Base-by-base conservation (phyloP, 2,113 vertebrate genomes). In the Tetraodon nigroviridis region DNA sequence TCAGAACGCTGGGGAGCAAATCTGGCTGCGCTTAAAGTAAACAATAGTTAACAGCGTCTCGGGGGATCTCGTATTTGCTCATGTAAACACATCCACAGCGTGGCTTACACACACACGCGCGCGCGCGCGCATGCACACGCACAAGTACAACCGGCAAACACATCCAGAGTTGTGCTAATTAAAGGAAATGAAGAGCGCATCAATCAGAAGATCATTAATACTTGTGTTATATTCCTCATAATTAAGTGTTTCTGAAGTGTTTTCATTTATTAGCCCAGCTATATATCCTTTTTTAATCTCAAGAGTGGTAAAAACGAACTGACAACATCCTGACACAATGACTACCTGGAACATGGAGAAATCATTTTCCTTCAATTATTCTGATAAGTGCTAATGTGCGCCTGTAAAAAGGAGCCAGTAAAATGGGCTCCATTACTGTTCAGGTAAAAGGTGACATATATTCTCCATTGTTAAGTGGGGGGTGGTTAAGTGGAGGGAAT, bases 71-170 rank as follows among this genome's bases (percentile, higher is more conserved):
- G 15, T 16, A 27, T 64, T 59, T 57, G 22, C 13, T 46, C 22
- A 76, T 74, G 64, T 63, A 71, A 78, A 82, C 54, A 55, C 13
- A 56, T 69, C 46, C 41, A 51, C 51, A 49, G 57, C 54, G 52
- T 53, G 14, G 29, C 32, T 57, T 66, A 50, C 17, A 76, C 60
- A 73, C 27, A 47, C 45, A 76, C 73, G 54, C n/a, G n/a, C n/a
- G n/a, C n/a, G n/a, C n/a, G n/a, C n/a, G n/a, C n/a, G n/a, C n/a
- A n/a, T n/a, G n/a, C n/a, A 50, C 17, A 76, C 60, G 71, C 27
- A 47, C 45, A 76, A 71, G 54, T 52, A 17, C 7, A 55, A 3
- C 17, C n/a, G 6, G 64, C 42, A 58, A 50, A 49, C 75, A 76
- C 6, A 53, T 65, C 21, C 32, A 37, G 32, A 2, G 11, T 37